Base-by-base conservation (phyloP, 1,140 invertebrate genomes). In the Achroia grisella region DNA sequence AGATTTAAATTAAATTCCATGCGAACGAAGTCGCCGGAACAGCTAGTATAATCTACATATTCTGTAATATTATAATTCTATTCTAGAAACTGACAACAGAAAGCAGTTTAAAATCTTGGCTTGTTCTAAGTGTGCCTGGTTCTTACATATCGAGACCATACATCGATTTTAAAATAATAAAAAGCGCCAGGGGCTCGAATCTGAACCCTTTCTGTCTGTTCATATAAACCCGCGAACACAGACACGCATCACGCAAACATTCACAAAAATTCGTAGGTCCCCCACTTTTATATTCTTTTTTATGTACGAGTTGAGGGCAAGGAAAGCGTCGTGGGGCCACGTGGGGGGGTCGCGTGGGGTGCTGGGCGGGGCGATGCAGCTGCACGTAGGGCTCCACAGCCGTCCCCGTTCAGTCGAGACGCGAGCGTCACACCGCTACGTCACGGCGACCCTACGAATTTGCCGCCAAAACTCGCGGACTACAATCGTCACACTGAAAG, bases 351-450 rank as follows among this genome's bases (percentile, higher is more conserved):
- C 53, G 50, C 58, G 59, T 66, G 69, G 69, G 74, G 68, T 68
- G 65, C 62, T 72, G 73, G 76, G 75, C 71, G 76, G 79, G 66
- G 75, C 74, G 61, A 58, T 67, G 71, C 73, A 75, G 73, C 76
- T 77, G 79, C 77, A 76, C 55, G n/a, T 61, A 70, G 73, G 68
- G 63, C 66, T 73, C 63, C 59, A 52, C 36, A 48, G 32, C 33
- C 42, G 53, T 39, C 46, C 53, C 44, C 53, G 60, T 61, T 40
- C 77, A 84, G 80, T 84, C 80, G 80, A 51, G 70, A 46, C 68
- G 60, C 67, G 71, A 36, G 66, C 67, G 65, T 67, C 68, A 50
- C 40, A 40, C 48, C 48, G 66, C 56, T 55, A 64, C 73, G 67
- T 70, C 65, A 61, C 65, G 52, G 62, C 73, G 52, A 56, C 62